These are phyloP conservation scores for Notarius lentiginosus DNA, from an alignment of 2,113 vertebrate species.

Conservation along the genomic window DNA sequence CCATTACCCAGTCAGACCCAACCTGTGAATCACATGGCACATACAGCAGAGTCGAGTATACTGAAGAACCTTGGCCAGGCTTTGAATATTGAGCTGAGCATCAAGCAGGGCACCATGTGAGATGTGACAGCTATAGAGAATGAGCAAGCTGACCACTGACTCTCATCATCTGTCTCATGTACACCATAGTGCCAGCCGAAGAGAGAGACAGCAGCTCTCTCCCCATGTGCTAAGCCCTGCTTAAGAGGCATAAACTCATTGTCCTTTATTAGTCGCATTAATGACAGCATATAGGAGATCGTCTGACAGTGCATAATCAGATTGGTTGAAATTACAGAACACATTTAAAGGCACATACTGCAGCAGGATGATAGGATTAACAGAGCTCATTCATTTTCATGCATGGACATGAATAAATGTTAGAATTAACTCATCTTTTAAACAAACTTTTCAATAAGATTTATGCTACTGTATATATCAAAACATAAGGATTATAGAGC, in stretches of 20 bases:
- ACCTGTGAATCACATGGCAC: conserved; percentile 9
- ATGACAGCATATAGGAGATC: neutral
- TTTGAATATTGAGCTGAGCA: conserved; percentile 12
- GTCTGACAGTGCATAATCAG: neutral
- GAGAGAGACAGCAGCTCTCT: conserved; percentile 25
- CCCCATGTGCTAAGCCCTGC: conserved; percentile 31
- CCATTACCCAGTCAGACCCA: conserved; percentile 20
- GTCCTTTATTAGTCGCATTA: neutral
- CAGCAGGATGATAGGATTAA: neutral
- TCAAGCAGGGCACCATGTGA: conserved; percentile 31
- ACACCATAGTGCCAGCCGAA: neutral
- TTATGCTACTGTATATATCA: neutral
- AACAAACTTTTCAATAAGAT: neutral
- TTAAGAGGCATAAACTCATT: conserved; percentile 3
- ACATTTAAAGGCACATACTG: neutral
- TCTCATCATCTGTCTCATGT: conserved; percentile 27
- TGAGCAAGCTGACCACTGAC: conserved; percentile 41
- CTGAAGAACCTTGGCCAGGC: conserved; percentile 16
- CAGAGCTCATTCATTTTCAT: neutral
- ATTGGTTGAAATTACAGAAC: neutral
- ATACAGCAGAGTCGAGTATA: conserved; percentile 7
- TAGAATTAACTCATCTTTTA: neutral
- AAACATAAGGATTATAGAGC: neutral
- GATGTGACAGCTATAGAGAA: conserved; percentile 32
- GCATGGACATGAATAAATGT: neutral